These are phyloP conservation scores for Muntiacus reevesi DNA, from an alignment of 2,113 vertebrate species.

Conservation along the genomic window DNA sequence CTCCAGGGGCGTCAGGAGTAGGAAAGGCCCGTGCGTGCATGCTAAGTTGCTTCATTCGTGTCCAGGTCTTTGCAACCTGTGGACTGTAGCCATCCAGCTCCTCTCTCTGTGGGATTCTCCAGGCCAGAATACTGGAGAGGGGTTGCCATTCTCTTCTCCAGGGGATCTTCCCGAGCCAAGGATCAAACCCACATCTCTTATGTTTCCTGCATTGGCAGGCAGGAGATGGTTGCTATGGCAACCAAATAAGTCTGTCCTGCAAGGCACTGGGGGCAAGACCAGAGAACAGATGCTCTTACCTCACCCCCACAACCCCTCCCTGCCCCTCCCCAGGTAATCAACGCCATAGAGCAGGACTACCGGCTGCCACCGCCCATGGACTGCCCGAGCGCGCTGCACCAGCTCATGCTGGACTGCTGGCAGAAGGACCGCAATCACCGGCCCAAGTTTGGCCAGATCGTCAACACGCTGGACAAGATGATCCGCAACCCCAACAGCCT, in stretches of 20 bases:
- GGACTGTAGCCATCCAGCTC: neutral
- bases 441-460: constrained; percentile 95
- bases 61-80: neutral
- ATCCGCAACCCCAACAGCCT: constrained; percentile 95
- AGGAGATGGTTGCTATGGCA: neutral
- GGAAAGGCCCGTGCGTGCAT: neutral
- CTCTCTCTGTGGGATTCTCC: neutral
- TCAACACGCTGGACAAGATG: constrained; percentile 97
- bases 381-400: constrained; percentile 93
- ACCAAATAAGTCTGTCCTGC: neutral
- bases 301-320: neutral
- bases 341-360: constrained; percentile 97
- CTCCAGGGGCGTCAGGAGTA: neutral
- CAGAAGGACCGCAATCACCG: constrained; percentile 96
- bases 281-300: neutral
- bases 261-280: neutral
- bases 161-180: neutral
- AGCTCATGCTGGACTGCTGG: constrained; percentile 98
- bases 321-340: constrained; percentile 87
- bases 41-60: neutral
- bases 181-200: neutral
- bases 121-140: neutral
- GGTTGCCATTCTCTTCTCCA: neutral
- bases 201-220: neutral
- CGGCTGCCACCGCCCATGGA: constrained; percentile 95